These are phyloP conservation scores for Tragelaphus imberbis DNA, from an alignment of 2,113 vertebrate species.

Conservation along the genomic window DNA sequence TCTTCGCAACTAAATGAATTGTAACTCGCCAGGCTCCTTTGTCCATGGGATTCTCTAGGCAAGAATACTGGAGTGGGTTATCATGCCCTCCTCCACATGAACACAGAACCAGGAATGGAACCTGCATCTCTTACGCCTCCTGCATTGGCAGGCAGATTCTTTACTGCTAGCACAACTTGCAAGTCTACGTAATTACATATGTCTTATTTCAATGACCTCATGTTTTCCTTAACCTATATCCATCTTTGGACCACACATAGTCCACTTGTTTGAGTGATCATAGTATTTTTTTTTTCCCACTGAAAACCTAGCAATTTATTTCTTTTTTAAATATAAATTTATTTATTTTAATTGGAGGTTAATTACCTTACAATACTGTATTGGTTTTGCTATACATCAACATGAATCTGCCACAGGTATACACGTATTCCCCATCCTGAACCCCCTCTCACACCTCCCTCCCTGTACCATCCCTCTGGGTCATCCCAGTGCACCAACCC, in stretches of 20 bases:
- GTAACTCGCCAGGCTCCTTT: background rate
- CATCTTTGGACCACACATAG: background rate
- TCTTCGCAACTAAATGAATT: background rate
- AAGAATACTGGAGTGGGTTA: background rate
- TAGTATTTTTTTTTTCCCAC: no score
- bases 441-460: no score
- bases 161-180: background rate
- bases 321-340: no score
- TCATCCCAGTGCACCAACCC: no score
- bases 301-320: no score
- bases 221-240: background rate
- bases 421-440: no score
- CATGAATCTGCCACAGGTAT: no score
- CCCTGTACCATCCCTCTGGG: no score
- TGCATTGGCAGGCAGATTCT: background rate
- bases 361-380: no score
- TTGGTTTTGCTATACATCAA: no score
- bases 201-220: background rate
- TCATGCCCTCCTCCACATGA: background rate
- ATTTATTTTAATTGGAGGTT: no score
- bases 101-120: background rate
- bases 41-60: background rate
- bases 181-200: background rate
- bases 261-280: background rate
- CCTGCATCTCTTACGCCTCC: rapidly evolving